Evolutionary conservation across 2,797 vertebrate genomes (phyloP), one percentile per base, ranked within the genome.

Genomic region (Podarcis lilfordi): DNA sequence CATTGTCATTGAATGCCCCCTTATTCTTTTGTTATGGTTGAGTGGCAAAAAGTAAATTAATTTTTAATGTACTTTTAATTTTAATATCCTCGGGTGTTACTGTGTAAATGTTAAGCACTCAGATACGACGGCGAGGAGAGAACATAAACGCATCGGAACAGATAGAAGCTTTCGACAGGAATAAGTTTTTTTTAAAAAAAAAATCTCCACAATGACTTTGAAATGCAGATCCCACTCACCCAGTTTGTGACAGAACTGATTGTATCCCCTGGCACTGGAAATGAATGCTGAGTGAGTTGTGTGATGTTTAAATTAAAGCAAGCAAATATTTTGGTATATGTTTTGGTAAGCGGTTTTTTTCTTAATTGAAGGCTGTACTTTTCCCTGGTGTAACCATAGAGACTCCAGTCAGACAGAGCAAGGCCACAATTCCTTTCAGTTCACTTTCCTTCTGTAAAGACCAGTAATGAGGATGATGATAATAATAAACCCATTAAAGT

Each of bases 21-120:
- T 21, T 74, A 59, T 76, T 86, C 78, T 89, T 76, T 76, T 89
- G 84, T 86, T 86, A 82, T 68, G 40, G 78, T 37, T 89, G 88
- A 81, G 81, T 81, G 78, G 78, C 43, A 10, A 81, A 66, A 86
- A 86, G 84, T 59, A 89, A 89, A 86, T 89, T 89, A 89, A 89
- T 89, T 89, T 89, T 85, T 80, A 86, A 89, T 89, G 79, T 76
- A 86, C 71, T 89, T 89, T 89, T 89, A 86, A 86, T 89, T 89
- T 89, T 81, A 86, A 82, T 89, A 86, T 89, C 78, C 88, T 89
- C 25, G 8, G 72, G 77, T 85, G 69, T 64, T 85, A 80, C 88
- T 85, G 84, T 69, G 84, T 89, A 89, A 89, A 89, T 89, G 88
- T 86, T 89, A 89, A 59, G 55, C 88, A 82, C 32, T 82, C 84